These are phyloP conservation scores for Drosophila demipolita DNA, from an alignment of 2,888 invertebrate genomes.

Conservation along the genomic window DNA sequence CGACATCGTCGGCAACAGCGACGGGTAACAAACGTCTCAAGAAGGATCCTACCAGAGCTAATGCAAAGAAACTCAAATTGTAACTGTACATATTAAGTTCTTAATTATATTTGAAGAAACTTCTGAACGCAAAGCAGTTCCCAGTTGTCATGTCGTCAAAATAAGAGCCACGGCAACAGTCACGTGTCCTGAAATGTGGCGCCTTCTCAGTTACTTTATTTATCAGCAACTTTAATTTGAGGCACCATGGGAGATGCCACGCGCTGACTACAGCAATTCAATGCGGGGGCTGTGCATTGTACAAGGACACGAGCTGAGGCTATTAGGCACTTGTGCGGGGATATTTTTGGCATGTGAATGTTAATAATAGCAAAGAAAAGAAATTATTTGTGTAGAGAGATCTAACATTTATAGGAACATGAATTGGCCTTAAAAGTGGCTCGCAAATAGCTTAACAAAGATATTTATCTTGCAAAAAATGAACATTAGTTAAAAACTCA, in stretches of 20 bases:
- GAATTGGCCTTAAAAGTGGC: background rate
- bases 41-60: slow-evolving; percentile 85
- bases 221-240: slow-evolving; percentile 43
- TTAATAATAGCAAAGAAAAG: slow-evolving; percentile 17
- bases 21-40: slow-evolving; percentile 65
- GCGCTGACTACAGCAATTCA: slow-evolving; percentile 34
- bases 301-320: slow-evolving; percentile 51
- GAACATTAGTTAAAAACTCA: background rate
- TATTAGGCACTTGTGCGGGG: slow-evolving; percentile 62
- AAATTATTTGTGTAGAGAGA: background rate
- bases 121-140: slow-evolving; percentile 17
- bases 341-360: slow-evolving; percentile 57
- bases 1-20: slow-evolving; percentile 79
- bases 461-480: background rate
- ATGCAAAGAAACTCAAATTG: slow-evolving; percentile 88
- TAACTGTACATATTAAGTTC: slow-evolving; percentile 77
- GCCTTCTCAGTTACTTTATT: slow-evolving; percentile 15
- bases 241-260: slow-evolving; percentile 62
- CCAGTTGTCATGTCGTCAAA: slow-evolving; percentile 13
- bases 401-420: background rate
- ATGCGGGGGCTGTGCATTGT: slow-evolving; percentile 27
- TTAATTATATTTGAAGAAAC: slow-evolving; percentile 49
- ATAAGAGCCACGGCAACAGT: slow-evolving; percentile 26
- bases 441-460: background rate
- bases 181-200: slow-evolving; percentile 59